Conservation (phyloP, 2,888 invertebrate genomes). For the Apodemia zela region DNA sequence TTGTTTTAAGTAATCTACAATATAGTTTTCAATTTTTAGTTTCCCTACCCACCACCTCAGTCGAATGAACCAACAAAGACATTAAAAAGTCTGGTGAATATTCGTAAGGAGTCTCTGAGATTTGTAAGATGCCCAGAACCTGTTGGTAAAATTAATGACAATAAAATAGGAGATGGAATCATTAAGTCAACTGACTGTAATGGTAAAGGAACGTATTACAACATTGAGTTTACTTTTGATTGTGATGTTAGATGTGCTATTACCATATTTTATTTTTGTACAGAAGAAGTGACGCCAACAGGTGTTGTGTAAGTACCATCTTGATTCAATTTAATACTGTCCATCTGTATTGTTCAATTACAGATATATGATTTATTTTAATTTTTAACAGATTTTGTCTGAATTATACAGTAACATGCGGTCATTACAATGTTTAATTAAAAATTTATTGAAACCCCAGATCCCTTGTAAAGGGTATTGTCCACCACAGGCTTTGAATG, state of each 20-base stretch:
- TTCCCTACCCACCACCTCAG: conserved; percentile 97
- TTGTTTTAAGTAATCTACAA: conserved; percentile 15
- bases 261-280: conserved; percentile 96
- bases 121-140: conserved; percentile 89
- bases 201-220: conserved; percentile 87
- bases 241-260: conserved; percentile 96
- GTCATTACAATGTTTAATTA: no score
- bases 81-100: conserved; percentile 96
- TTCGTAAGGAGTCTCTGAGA: conserved; percentile 96
- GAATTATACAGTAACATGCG: no score
- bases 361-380: no score
- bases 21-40: conserved; percentile 78
- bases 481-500: no score
- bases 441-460: no score
- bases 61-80: conserved; percentile 98
- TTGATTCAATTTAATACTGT: not conserved
- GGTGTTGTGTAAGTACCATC: conserved; percentile 88
- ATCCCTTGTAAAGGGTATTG: no score
- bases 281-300: conserved; percentile 93
- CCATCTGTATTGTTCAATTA: not conserved
- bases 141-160: conserved; percentile 79
- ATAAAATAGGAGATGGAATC: conserved; percentile 75
- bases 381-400: no score
- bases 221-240: conserved; percentile 98
- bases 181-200: conserved; percentile 79